Percentiles rank a stretch among this genome's conserved stretches.
phyloP scores from a whole-genome alignment of 2,113 vertebrate species.

The Ameiurus melas region DNA sequence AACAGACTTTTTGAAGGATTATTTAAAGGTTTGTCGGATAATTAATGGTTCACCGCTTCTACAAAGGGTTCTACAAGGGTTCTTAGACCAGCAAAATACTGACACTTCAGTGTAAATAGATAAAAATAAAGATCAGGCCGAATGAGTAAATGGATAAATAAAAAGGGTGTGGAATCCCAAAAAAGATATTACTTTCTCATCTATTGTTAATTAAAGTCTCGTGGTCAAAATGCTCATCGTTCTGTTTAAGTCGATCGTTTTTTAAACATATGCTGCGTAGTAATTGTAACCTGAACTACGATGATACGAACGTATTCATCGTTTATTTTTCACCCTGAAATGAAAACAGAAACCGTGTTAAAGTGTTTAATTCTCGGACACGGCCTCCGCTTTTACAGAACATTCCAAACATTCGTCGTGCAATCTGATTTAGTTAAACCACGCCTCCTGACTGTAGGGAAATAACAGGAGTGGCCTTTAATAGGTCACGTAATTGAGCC shows the following conservation, averaged over 20 bases:
- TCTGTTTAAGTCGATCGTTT: background rate
- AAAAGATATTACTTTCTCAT: background rate
- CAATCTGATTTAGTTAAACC: background rate
- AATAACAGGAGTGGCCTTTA: constrained; percentile 49
- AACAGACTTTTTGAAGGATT: background rate
- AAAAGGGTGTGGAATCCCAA: background rate
- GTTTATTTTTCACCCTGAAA: background rate
- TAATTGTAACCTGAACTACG: background rate
- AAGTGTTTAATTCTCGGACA: background rate
- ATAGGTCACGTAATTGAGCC: constrained; percentile 64
- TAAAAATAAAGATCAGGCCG: background rate
- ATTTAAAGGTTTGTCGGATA: background rate
- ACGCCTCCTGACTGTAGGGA: background rate
- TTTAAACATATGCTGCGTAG: background rate
- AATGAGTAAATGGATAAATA: background rate
- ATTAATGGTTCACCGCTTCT: background rate
- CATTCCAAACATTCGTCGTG: background rate
- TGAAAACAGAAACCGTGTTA: background rate
- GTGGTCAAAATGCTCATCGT: background rate
- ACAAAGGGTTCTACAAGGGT: background rate
- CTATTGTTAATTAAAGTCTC: background rate
- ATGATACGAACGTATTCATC: background rate
- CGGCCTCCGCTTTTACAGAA: background rate
- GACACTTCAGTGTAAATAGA: background rate
- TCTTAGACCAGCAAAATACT: background rate